Evolutionary conservation across 2,888 invertebrate genomes (phyloP), one percentile per base, ranked within the genome.

Genomic region (Cephus pulcher): DNA sequence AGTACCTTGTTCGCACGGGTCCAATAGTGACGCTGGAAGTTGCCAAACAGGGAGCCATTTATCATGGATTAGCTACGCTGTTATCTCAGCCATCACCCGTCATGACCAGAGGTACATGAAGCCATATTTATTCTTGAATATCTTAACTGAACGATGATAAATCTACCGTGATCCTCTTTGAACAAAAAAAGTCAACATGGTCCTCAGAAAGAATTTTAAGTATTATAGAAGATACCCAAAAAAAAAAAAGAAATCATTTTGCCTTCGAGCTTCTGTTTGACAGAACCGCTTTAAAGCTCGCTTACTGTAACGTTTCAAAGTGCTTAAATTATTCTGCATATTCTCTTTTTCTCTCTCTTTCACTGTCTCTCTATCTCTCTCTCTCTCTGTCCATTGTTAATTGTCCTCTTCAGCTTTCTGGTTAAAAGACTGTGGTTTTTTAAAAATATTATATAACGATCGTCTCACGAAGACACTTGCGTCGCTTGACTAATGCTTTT

Each of bases 31-130:
- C 97, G 11, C 92, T 99, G 82, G 98, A 98, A 92, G 99, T 99
- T 80, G 98, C 98, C 34, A 99, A 99, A 92, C 98, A 99, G 92
- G 99, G 98, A 75, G 99, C 99, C 75, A 96, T 98, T 88, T 96
- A 97, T 90, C 99, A 99, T 92, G 99, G 99, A 35, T 93, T 99
- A 78, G 98, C 98, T 30, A 97, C 98, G 30, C 93, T 98, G 80
- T 93, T 99, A 75, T 97, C 97, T 86, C 98, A 98, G 90, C 98
- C 98, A 15, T 97, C 97, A 86, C 97, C 97, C 77, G 94, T 95
- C 82, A 95, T 95, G 91, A 94, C 94, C 87, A 93, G 96, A 94
- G 96, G 96, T 96, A 93, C 92, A 92, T 90, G 34, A 69, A 34
- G 33, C 32, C 30, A 56, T 30, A 23, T 75, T 75, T 70, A 40